Conservation (phyloP, 2,797 vertebrate genomes). For the Chelon auratus region DNA sequence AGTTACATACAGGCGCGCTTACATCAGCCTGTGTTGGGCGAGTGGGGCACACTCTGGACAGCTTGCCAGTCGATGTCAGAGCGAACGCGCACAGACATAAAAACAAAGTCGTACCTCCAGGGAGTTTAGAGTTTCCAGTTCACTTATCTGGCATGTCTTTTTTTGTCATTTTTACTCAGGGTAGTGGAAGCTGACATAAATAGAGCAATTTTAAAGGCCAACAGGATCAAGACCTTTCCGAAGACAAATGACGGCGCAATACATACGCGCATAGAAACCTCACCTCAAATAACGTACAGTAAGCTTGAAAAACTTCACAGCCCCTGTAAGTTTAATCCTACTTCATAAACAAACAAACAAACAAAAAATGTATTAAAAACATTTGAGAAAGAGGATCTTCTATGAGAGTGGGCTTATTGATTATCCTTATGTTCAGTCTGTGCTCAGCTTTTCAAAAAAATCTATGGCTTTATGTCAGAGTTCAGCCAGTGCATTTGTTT, state of each 20-base stretch:
- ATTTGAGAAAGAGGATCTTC: too few relatives aligned
- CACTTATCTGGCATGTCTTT: constrained; percentile 57
- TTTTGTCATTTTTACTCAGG: constrained; percentile 9
- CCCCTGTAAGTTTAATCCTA: neutral
- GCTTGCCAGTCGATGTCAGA: constrained; percentile 49
- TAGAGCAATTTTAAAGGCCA: constrained; percentile 21
- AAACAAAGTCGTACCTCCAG: constrained; percentile 59
- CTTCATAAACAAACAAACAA: neutral
- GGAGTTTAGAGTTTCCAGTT: constrained; percentile 65
- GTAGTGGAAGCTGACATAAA: constrained; percentile 25
- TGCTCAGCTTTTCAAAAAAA: neutral
- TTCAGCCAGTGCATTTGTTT: neutral
- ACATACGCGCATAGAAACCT: neutral
- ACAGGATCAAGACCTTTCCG: constrained; percentile 8
- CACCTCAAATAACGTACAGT: neutral
- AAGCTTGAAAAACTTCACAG: too few relatives aligned
- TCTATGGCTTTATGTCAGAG: neutral
- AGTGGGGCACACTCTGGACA: constrained; percentile 40
- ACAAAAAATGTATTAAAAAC: too few relatives aligned
- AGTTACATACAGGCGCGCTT: neutral
- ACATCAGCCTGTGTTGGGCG: constrained; percentile 2
- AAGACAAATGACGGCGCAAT: constrained; percentile 3
- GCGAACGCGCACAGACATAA: constrained; percentile 32
- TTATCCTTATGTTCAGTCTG: neutral
- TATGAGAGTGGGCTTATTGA: neutral